Evolutionary conservation across 1,140 invertebrate species (phyloP).

Genomic region (Gerris buenoi): DNA sequence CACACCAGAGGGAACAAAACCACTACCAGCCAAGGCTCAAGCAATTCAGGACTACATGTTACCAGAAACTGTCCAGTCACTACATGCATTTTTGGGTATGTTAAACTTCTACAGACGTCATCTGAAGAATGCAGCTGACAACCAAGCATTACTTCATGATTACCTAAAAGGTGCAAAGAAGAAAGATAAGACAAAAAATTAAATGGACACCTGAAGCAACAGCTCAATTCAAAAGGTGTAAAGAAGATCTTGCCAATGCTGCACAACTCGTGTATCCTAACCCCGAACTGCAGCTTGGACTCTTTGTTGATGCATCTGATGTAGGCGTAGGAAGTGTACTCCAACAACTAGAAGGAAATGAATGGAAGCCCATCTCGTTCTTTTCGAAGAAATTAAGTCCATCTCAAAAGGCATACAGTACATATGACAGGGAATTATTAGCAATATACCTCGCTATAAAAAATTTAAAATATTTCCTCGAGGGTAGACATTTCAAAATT

Average conservation of each 20-base stretch:
- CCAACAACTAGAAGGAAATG: too few relatives aligned
- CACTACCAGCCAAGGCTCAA: constrained; percentile 19
- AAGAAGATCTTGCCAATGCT: too few relatives aligned
- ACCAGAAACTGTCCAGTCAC: constrained; percentile 6
- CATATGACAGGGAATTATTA: constrained; percentile 26
- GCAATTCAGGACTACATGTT: constrained; percentile 17
- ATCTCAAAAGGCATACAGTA: background rate
- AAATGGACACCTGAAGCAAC: too few relatives aligned
- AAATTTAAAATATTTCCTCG: constrained; percentile 24
- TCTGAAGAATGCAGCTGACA: constrained; percentile 11
- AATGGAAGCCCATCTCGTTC: too few relatives aligned
- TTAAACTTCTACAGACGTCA: constrained; percentile 9
- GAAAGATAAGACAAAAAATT: too few relatives aligned
- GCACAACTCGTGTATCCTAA: too few relatives aligned
- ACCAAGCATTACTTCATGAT: constrained; percentile 12
- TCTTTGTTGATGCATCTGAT: too few relatives aligned
- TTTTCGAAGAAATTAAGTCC: too few relatives aligned
- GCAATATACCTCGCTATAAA: constrained; percentile 25
- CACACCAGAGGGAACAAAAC: constrained; percentile 23
- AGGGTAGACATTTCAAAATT: constrained; percentile 17
- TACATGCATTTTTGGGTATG: constrained; percentile 19
- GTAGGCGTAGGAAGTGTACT: too few relatives aligned
- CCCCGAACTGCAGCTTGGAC: too few relatives aligned
- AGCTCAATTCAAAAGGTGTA: too few relatives aligned
- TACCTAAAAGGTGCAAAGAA: too few relatives aligned